Base-by-base conservation (phyloP, 2,888 invertebrate genomes). In the Rhorus exstirpatorius region DNA sequence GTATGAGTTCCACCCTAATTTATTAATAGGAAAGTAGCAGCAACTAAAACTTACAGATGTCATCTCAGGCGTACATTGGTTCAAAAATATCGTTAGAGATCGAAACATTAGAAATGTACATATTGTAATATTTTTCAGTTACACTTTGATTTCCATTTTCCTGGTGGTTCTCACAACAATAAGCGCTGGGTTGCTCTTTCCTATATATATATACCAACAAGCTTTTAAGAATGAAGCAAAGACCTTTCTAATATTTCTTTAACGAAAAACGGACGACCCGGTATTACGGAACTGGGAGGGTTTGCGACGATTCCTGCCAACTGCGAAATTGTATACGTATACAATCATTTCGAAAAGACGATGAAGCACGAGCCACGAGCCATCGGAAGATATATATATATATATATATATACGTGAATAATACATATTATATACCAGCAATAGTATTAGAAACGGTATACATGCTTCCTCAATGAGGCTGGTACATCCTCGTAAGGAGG, bases 401-500 rank as follows among this genome's bases (percentile, higher is more conserved):
- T 12, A n/a, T 46, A 49, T 1, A 24, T 51, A n/a, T 31, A 31
- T 72, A 51, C 72, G 49, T 17, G 26, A 26, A 60, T 26, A 46
- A 44, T 60, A 17, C 38, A 26, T 17, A 8, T 58, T 44, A 49
- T 35, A 44, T 35, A 12, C 35, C 49, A 14, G 76, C 35, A 70
- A 77, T 44, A 31, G 79, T 51, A 38, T 55, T 65, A 41, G 63
- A 51, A 60, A 61, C 44, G 67, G 31, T 72, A 74, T 67, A 68
- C 51, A 24, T 17, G 79, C 53, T 60, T 90, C 87, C 87, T 88
- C 86, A 83, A 70, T 72, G 78, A 74, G 86, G 75, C 79, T 76
- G 55, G 72, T 72, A 72, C 67, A 35, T 58, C 38, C 55, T 53
- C 35, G 79, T 60, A 85, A 86, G 87, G 89, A 92, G 92, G 92